Evolutionary conservation across 2,888 invertebrate genomes (phyloP).

Genomic region (Calliscelio sp.): DNA sequence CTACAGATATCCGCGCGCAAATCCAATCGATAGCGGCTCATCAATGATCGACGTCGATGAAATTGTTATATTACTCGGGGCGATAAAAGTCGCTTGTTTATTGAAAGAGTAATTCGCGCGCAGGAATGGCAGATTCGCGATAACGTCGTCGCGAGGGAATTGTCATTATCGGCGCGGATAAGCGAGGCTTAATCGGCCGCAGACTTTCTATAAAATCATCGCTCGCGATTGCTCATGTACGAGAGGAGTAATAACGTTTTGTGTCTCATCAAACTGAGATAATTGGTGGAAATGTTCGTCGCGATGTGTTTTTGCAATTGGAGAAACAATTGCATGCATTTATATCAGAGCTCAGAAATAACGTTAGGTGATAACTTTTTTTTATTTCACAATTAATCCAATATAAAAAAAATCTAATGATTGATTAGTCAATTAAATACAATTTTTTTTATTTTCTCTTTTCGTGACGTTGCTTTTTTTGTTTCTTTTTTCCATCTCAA

Average conservation of each 20-base stretch:
- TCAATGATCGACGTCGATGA: constrained; percentile 31
- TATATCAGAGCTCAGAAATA: too few relatives aligned
- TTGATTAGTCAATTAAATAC: too few relatives aligned
- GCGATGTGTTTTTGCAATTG: constrained; percentile 5
- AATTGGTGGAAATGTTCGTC: constrained; percentile 15
- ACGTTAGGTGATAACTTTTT: too few relatives aligned
- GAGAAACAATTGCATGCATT: constrained; percentile 11
- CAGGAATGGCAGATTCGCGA: constrained; percentile 61
- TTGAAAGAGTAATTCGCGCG: constrained; percentile 48
- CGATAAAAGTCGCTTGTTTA: constrained; percentile 58
- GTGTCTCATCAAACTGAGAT: background rate
- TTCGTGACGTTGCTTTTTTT: too few relatives aligned
- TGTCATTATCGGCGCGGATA: constrained; percentile 58
- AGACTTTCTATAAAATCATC: constrained; percentile 54
- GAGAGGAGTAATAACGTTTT: background rate
- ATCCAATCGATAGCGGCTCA: constrained; percentile 31
- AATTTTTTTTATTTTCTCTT: too few relatives aligned
- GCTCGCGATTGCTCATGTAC: constrained; percentile 18
- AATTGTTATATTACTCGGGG: constrained; percentile 51
- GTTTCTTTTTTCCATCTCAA: too few relatives aligned
- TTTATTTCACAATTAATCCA: too few relatives aligned
- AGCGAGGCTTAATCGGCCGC: constrained; percentile 49
- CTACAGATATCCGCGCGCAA: constrained; percentile 23
- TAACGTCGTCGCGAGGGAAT: constrained; percentile 57
- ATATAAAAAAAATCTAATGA: too few relatives aligned